Conservation (phyloP, 2,888 invertebrate genomes). For the Orthosia gothica region DNA sequence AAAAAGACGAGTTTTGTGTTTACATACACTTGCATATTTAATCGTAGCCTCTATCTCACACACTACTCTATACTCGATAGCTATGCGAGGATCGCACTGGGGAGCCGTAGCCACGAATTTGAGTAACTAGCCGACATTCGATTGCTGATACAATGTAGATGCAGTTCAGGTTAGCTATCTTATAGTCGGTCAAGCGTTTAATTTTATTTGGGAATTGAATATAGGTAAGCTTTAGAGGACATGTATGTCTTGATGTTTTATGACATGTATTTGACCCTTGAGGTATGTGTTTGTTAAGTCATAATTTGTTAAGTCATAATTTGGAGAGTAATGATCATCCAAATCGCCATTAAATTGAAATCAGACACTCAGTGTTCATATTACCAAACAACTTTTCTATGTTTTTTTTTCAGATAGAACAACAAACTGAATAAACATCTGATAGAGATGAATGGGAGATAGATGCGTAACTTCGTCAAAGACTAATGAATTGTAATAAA, state of each 20-base stretch:
- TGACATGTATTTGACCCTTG: too few species aligned
- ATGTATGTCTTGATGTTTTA: too few species aligned
- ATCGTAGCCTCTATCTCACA: conserved; percentile 12
- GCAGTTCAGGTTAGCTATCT: conserved; percentile 12
- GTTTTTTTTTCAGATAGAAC: not conserved
- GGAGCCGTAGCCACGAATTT: conserved; percentile 35
- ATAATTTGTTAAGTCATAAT: too few species aligned
- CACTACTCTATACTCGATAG: conserved; percentile 40
- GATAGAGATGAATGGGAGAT: not conserved
- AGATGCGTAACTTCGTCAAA: not conserved
- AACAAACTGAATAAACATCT: not conserved
- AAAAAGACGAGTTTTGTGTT: too few species aligned
- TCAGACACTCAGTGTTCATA: not conserved
- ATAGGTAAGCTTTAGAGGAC: too few species aligned
- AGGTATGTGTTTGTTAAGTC: too few species aligned
- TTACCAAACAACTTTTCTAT: not conserved
- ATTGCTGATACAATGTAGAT: conserved; percentile 17
- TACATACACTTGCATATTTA: too few species aligned
- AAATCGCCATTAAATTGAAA: too few species aligned
- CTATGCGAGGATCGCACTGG: conserved; percentile 36
- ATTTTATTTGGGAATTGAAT: not conserved
- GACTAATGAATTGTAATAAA: not conserved
- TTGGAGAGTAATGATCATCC: too few species aligned
- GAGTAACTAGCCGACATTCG: conserved; percentile 27
- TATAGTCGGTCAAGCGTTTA: not conserved